Evolutionary conservation across 1,140 invertebrate species (phyloP), one percentile per base, ranked within the genome.

Genomic region (Drosophila kikkawai): DNA sequence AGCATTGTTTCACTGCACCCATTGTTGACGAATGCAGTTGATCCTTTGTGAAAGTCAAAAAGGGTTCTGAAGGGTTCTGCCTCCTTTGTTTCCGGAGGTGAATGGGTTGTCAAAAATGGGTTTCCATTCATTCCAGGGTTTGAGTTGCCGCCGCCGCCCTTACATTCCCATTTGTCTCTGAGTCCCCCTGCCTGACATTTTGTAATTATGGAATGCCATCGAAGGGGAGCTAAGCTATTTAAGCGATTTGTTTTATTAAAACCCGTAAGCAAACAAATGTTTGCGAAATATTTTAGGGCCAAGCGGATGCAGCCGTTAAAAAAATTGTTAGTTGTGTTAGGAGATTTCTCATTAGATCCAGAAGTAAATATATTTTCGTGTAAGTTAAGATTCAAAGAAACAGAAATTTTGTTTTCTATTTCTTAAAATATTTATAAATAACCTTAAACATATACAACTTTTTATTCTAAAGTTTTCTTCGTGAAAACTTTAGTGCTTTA

Each of bases 191-290:
- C 53, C 34, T 53, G 63, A 69, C 70, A 76, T 77, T 77, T 84
- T 47, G 73, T 66, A 80, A 80, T 84, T 84, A 80, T 78, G 64
- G 69, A 79, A 68, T 50, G 66, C 70, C 22, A 60, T 37, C 63
- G 61, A 53, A 67, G 11, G n/a, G 37, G 15, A 26, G 37, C 66
- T 61, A 67, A 84, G 82, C 81, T 80, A 84, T 80, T 84, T 84
- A 84, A 84, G 81, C 81, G 81, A 84, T 84, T 84, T 84, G 81
- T 64, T 84, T 84, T 83, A 83, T 84, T 71, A 79, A 82, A 82
- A 79, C 57, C 70, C 59, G 22, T 45, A 67, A 73, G 67, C 81
- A 84, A 84, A 84, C 82, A 84, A 80, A 53, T 69, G 73, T 80
- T 84, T 73, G 77, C 81, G 41, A 69, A 79, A 68, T 75, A 75